Conservation (phyloP, 2,888 invertebrate species). For the Troglohyphantes excavatus region DNA sequence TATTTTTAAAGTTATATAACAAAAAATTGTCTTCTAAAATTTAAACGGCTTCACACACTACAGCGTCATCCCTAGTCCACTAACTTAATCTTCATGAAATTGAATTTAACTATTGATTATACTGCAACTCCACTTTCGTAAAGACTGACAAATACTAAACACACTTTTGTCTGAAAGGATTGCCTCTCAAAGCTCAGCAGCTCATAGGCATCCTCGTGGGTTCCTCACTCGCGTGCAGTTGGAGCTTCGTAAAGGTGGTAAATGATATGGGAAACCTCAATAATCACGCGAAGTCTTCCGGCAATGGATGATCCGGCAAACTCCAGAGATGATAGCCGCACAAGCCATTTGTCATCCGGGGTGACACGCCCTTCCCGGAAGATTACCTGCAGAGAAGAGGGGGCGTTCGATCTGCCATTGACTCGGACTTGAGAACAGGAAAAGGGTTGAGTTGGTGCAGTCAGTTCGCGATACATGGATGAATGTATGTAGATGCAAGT, state of each 20-base stretch:
- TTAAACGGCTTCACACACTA: no score
- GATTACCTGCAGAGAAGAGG: conserved; percentile 32
- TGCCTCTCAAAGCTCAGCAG: no score
- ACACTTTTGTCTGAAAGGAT: no score
- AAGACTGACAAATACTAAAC: no score
- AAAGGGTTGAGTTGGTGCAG: not conserved
- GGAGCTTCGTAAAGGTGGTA: conserved; percentile 27
- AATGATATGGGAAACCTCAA: conserved; percentile 63
- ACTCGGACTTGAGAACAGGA: not conserved
- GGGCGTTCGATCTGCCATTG: conserved; percentile 20
- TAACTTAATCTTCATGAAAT: no score
- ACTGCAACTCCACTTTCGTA: no score
- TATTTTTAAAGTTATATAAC: no score
- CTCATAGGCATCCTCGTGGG: no score
- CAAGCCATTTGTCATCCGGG: conserved; percentile 33
- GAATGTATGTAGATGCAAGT: no score
- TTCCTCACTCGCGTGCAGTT: conserved; percentile 6
- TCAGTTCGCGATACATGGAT: not conserved
- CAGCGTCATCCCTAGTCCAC: no score
- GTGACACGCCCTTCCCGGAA: conserved; percentile 35
- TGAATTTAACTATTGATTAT: no score
- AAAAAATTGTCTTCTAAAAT: no score
- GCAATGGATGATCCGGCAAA: conserved; percentile 31
- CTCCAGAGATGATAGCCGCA: conserved; percentile 45
- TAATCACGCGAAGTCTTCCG: conserved; percentile 57